phyloP scores from a whole-genome alignment of 2,797 vertebrate species.

The Telmatherina bonti region DNA sequence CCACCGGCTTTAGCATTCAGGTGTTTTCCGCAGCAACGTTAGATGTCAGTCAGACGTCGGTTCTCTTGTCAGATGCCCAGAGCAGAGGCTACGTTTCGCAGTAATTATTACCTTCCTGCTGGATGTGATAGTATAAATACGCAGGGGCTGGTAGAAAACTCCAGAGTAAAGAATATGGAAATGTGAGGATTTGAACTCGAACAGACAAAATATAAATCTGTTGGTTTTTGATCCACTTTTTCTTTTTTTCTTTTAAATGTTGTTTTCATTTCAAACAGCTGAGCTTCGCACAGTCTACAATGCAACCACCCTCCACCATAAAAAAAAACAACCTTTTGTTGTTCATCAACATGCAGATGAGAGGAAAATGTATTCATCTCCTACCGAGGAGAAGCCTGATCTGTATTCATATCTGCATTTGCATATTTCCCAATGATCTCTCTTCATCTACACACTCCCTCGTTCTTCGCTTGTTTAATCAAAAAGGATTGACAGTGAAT shows the following conservation, averaged over 20 bases:
- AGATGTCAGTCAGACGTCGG: not conserved
- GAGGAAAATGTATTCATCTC: slow-evolving; percentile 78
- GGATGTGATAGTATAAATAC: slow-evolving; percentile 3
- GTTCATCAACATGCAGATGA: slow-evolving; percentile 76
- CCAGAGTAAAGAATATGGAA: slow-evolving; percentile 15
- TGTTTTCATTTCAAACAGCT: slow-evolving; percentile 58
- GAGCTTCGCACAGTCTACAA: slow-evolving; percentile 30
- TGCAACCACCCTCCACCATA: slow-evolving; percentile 12
- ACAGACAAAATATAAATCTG: slow-evolving; percentile 29
- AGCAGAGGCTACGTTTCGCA: slow-evolving; percentile 20
- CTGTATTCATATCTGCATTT: slow-evolving; percentile 77
- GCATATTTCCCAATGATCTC: slow-evolving; percentile 77
- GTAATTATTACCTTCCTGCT: slow-evolving; percentile 27
- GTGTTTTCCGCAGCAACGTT: not conserved
- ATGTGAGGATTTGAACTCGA: slow-evolving; percentile 26
- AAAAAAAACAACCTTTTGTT: slow-evolving; percentile 50
- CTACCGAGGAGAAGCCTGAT: slow-evolving; percentile 64
- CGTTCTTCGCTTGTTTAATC: slow-evolving; percentile 52
- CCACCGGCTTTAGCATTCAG: slow-evolving; percentile 16
- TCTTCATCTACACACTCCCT: slow-evolving; percentile 43
- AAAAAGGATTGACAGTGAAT: slow-evolving; percentile 37
- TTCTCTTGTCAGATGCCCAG: slow-evolving; percentile 12
- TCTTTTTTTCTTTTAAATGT: slow-evolving; percentile 2
- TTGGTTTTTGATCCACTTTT: slow-evolving; percentile 18
- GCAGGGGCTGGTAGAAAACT: not conserved